A percentile compares a stretch with the other conserved stretches of the same genome.
Evolutionary conservation across 2,113 vertebrate genomes (phyloP).

Genomic region (Cariama cristata): DNA sequence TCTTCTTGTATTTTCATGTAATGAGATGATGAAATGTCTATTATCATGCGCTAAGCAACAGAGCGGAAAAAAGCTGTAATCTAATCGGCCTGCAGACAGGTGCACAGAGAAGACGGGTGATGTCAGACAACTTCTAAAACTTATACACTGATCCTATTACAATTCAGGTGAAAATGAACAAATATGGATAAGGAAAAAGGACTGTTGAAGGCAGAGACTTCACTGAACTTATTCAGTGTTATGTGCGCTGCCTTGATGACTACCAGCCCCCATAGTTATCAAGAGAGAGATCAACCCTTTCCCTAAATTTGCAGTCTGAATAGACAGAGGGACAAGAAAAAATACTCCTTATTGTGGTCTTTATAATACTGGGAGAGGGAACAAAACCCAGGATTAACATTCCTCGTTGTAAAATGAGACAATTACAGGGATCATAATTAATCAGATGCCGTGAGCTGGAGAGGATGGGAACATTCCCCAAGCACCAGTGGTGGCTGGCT

Average conservation of each 20-base stretch:
- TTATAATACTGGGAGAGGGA: background rate
- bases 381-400: background rate
- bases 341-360: background rate
- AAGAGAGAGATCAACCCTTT: background rate
- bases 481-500: background rate
- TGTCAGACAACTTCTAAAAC: constrained; percentile 38
- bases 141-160: constrained; percentile 44
- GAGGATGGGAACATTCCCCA: background rate
- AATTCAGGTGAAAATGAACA: constrained; percentile 55
- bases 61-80: background rate
- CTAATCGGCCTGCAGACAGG: background rate
- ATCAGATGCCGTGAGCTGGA: background rate
- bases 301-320: background rate
- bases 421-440: background rate
- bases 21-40: constrained; percentile 4
- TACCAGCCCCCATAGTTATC: background rate
- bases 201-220: background rate
- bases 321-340: background rate
- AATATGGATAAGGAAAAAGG: background rate
- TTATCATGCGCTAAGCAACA: background rate
- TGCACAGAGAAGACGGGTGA: background rate
- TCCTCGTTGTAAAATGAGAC: background rate
- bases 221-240: background rate
- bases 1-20: constrained; percentile 8
- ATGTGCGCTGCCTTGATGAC: accelerated